Percentiles rank a stretch among this genome's conserved stretches.
These are phyloP conservation scores for Daktulosphaira vitifoliae DNA, from an alignment of 1,140 invertebrate species.

Conservation along the genomic window DNA sequence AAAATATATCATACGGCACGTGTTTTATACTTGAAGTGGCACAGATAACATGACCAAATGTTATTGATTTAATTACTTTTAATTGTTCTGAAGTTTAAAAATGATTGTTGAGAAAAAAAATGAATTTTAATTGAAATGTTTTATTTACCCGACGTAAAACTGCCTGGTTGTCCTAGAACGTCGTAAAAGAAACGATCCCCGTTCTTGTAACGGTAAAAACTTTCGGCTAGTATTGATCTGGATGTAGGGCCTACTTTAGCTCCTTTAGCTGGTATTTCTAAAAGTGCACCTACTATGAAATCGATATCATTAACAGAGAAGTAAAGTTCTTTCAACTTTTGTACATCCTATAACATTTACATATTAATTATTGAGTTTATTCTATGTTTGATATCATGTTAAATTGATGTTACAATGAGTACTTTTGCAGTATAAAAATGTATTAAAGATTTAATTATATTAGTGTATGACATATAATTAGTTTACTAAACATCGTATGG, in stretches of 20 bases:
- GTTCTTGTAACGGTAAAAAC: slow-evolving; percentile 63
- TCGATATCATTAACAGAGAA: slow-evolving; percentile 66
- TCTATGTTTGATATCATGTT: too few species aligned
- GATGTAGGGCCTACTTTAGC: slow-evolving; percentile 77
- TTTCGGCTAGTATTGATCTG: slow-evolving; percentile 71
- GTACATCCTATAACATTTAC: slow-evolving; percentile 44
- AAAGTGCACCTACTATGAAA: slow-evolving; percentile 66
- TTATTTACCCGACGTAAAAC: slow-evolving; percentile 48
- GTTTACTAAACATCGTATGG: slow-evolving; percentile 48
- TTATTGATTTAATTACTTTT: not conserved
- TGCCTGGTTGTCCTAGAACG: slow-evolving; percentile 53
- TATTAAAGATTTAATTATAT: too few species aligned
- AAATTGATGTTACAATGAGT: too few species aligned
- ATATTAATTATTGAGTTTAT: too few species aligned
- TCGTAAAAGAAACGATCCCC: slow-evolving; percentile 74
- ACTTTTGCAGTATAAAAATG: too few species aligned
- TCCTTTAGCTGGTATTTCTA: slow-evolving; percentile 56
- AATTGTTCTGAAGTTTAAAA: slow-evolving; percentile 5
- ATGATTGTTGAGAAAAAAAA: too few species aligned
- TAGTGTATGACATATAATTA: too few species aligned
- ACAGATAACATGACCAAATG: slow-evolving; percentile 10
- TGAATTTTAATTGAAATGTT: not conserved
- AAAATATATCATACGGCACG: too few species aligned
- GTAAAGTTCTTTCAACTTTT: slow-evolving; percentile 50
- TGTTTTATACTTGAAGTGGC: not conserved